Conservation (phyloP, 2,888 invertebrate genomes). For the Eledona agricola region DNA sequence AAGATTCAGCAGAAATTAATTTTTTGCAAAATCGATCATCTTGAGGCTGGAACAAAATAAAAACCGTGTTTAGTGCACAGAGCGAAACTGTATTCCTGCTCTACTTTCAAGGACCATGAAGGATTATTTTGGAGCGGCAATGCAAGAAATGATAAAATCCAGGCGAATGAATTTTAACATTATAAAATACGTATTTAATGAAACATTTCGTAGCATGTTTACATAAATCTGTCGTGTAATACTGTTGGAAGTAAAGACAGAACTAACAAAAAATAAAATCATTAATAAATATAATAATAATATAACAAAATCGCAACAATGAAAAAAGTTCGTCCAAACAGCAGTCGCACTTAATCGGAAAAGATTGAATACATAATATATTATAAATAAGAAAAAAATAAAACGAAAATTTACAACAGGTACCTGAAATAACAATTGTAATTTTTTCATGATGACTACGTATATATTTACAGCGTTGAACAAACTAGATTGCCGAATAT, state of each 20-base stretch:
- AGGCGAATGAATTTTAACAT: too few species aligned
- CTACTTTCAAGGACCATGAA: too few species aligned
- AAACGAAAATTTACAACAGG: slow-evolving; percentile 22
- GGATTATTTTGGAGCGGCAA: too few species aligned
- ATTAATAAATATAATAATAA: slow-evolving; percentile 27
- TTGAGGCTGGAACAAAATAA: too few species aligned
- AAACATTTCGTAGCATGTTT: slow-evolving; percentile 12
- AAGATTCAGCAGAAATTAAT: too few species aligned
- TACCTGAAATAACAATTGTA: slow-evolving; percentile 23
- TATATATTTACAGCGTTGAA: slow-evolving; percentile 17
- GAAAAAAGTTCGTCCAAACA: slow-evolving; percentile 8
- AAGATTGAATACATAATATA: slow-evolving; percentile 15
- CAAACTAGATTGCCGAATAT: slow-evolving; percentile 8
- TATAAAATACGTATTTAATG: slow-evolving; percentile 30
- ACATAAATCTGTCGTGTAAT: slow-evolving; percentile 22
- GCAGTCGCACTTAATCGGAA: slow-evolving; percentile 10
- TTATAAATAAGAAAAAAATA: too few species aligned
- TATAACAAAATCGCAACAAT: slow-evolving; percentile 27
- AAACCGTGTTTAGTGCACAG: too few species aligned
- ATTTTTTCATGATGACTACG: slow-evolving; percentile 12
- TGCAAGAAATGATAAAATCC: too few species aligned
- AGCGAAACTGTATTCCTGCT: too few species aligned
- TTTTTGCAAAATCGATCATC: too few species aligned
- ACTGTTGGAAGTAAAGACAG: slow-evolving; percentile 28
- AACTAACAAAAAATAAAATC: slow-evolving; percentile 27